Evolutionary conservation across 2,888 invertebrate species (phyloP).

Genomic region (Diabrotica balteata): DNA sequence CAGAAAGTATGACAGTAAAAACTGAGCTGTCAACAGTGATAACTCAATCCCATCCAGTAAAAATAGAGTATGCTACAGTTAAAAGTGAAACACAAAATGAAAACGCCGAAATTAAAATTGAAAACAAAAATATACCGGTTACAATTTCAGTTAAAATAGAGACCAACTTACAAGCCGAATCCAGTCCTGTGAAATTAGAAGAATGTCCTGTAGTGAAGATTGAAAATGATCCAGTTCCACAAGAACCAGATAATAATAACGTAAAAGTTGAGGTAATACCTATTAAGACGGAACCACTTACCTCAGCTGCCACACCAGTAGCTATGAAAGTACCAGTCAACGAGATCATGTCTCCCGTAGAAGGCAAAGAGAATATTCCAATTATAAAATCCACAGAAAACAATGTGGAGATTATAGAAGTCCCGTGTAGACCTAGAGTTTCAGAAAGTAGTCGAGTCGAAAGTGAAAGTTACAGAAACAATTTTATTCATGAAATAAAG

Average conservation of each 20-base stretch:
- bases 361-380: conserved; percentile 67
- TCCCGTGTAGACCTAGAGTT: conserved; percentile 66
- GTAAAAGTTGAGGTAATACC: conserved; percentile 53
- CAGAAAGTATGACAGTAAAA: conserved; percentile 36
- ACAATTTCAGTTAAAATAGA: conserved; percentile 33
- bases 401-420: conserved; percentile 43
- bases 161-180: conserved; percentile 36
- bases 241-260: conserved; percentile 21
- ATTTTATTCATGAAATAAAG: conserved; percentile 61
- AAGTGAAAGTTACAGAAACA: conserved; percentile 44
- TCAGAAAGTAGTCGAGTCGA: conserved; percentile 70
- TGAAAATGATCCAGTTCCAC: conserved; percentile 21
- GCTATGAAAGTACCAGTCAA: conserved; percentile 59
- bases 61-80: conserved; percentile 30
- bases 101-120: conserved; percentile 5
- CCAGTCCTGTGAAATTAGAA: conserved; percentile 27
- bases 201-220: conserved; percentile 20
- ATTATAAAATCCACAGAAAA: conserved; percentile 52
- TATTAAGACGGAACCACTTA: conserved; percentile 59
- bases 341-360: conserved; percentile 59
- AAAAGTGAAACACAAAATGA: conserved; percentile 28
- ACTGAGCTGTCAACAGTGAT: conserved; percentile 31
- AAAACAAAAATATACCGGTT: conserved; percentile 26
- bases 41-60: conserved; percentile 28
- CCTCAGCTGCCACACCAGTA: conserved; percentile 58